Evolutionary conservation across 64 coral and sea anemone species (phyloP).

Genomic region (Montipora sp.): DNA sequence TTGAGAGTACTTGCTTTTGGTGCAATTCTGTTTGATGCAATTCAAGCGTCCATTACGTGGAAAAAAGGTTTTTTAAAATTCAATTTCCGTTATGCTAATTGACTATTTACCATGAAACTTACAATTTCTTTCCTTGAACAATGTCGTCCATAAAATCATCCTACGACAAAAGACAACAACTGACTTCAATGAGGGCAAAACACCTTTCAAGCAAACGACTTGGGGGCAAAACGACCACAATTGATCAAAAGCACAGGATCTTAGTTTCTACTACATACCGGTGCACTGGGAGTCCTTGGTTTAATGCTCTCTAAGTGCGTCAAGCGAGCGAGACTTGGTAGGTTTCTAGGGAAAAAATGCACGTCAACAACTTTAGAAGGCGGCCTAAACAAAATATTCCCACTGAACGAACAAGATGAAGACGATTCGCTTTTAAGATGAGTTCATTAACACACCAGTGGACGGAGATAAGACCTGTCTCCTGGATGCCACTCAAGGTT

Average conservation of each 20-base stretch:
- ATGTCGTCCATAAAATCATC: conserved; percentile 75
- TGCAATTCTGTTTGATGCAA: no score
- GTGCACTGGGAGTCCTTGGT: conserved; percentile 78
- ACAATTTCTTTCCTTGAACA: conserved; percentile 91
- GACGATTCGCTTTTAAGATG: no score
- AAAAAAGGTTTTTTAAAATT: no score
- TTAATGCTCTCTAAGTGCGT: conserved; percentile 69
- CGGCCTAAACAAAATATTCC: no score
- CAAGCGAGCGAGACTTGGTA: conserved; percentile 29
- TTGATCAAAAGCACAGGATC: background rate
- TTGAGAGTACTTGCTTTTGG: no score
- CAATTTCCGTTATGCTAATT: no score
- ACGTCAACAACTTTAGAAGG: background rate
- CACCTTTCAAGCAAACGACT: no score
- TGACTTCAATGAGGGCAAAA: no score
- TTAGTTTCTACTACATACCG: conserved; percentile 56
- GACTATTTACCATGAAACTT: conserved; percentile 25
- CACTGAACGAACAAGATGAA: no score
- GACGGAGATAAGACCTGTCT: background rate
- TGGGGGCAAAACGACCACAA: no score
- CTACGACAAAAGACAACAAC: conserved; percentile 5
- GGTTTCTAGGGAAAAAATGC: background rate
- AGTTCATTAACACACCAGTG: background rate
- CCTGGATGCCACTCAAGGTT: no score
- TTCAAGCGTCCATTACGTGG: no score